Evolutionary conservation across 2,797 vertebrate species (phyloP), one percentile per base, ranked within the genome.

Genomic region (Macropodus opercularis): DNA sequence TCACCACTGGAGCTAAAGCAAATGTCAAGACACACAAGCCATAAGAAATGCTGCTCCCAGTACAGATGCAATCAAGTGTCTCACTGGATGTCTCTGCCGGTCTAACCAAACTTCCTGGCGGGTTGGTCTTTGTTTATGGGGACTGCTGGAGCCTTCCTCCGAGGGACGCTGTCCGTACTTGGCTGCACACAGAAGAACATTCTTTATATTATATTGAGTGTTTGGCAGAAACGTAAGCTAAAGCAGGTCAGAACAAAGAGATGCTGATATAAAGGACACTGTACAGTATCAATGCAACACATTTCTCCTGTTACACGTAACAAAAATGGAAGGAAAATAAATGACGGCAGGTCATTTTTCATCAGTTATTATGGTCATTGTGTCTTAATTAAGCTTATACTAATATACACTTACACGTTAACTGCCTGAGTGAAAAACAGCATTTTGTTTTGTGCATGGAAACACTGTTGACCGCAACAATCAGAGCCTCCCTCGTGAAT

Each of bases 31-130:
- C 3, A 32, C 5, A 65, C 35, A 77, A 31, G 7, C 22, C 46
- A 21, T n/a, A 26, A 49, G 24, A 12, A 6, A 21, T 51, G 13
- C 18, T 47, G 18, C 46, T 18, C 12, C 13, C 18, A 54, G 26
- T 50, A 11, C 38, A 23, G 14, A 17, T 60, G 29, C 44, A 17
- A 18, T 18, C 53, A 65, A 41, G 21, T 56, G 32, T 58, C 1
- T 46, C 42, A 27, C 26, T 60, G 8, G 34, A n/a, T n/a, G 2
- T 22, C 22, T 57, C 44, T 8, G 31, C 31, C 13, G 26, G 42
- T 21, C 85, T 79, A 85, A 95, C 94, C 89, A 0, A 90, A 82
- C 86, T 90, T 94, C 73, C 77, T 81, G 62, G 43, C 78, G 22
- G 88, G 69, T 54, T 80, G 83, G 76, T 87, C 85, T 64, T 87